A percentile compares a stretch with the other conserved stretches of the same genome.
phyloP scores from a whole-genome alignment of 2,888 invertebrate species.

The Helobdella robusta region DNA sequence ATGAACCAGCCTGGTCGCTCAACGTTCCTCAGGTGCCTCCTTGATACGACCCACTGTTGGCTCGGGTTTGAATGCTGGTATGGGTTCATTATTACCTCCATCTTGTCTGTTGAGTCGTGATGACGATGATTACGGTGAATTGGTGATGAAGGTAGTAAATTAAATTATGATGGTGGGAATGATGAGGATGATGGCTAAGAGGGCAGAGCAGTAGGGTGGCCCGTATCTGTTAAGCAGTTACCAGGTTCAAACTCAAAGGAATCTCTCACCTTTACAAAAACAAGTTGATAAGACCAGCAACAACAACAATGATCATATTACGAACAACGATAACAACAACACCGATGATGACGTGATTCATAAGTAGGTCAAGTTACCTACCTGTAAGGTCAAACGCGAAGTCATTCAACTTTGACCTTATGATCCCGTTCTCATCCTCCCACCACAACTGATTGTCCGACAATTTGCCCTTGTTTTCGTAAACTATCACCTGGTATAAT shows the following conservation, averaged over 20 bases:
- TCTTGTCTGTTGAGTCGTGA: neutral
- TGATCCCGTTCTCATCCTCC: constrained; percentile 29
- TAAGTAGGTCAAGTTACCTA: neutral
- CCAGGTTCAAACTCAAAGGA: no score
- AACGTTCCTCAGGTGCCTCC: neutral
- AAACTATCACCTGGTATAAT: constrained; percentile 27
- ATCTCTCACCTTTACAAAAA: no score
- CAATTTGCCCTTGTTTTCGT: constrained; percentile 23
- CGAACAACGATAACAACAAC: neutral
- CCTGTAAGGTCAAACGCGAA: constrained; percentile 26
- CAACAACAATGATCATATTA: neutral
- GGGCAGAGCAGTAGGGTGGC: neutral
- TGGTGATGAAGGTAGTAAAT: neutral
- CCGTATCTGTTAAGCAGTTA: neutral
- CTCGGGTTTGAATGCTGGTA: neutral
- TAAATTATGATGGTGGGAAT: neutral
- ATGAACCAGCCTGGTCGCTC: neutral
- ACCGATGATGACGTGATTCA: neutral
- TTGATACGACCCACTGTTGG: constrained; percentile 6
- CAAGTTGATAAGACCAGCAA: no score
- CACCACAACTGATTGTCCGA: constrained; percentile 31
- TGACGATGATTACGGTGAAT: neutral
- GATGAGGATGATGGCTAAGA: constrained; percentile 12
- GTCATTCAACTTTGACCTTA: constrained; percentile 30
- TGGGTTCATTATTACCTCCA: constrained; percentile 19